Conservation (phyloP, 2,797 vertebrate genomes). For the Ptychadena robeensis region DNA sequence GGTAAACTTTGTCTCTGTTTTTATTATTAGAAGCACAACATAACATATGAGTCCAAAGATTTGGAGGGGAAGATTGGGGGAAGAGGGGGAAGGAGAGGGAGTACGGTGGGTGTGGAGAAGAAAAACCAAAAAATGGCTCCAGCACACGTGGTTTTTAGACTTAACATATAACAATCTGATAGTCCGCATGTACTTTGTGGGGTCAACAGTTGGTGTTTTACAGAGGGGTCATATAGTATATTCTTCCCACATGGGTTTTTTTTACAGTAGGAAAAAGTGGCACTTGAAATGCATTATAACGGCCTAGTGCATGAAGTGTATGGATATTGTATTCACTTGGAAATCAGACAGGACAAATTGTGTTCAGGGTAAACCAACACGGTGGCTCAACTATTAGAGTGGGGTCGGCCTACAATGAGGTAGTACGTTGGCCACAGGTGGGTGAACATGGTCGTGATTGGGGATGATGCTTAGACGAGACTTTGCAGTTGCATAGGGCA, state of each 20-base stretch:
- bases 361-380: slow-evolving; percentile 3
- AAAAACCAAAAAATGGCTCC: too few relatives aligned
- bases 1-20: too few relatives aligned
- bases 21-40: too few relatives aligned
- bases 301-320: neutral
- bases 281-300: neutral
- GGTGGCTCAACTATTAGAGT: slow-evolving; percentile 15
- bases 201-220: neutral
- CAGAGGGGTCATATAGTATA: neutral
- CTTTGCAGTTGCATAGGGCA: too few relatives aligned
- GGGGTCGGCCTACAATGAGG: neutral
- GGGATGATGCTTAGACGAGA: too few relatives aligned
- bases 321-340: neutral
- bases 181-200: neutral
- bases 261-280: neutral
- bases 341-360: neutral
- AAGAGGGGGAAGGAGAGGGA: too few relatives aligned
- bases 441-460: slow-evolving; percentile 12
- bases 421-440: neutral
- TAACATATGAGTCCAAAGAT: too few relatives aligned
- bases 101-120: too few relatives aligned
- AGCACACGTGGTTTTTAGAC: neutral
- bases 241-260: neutral
- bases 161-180: neutral
- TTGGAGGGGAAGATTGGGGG: too few relatives aligned